phyloP scores from a whole-genome alignment of 2,888 invertebrate genomes.

The Diachrysia chrysitis region DNA sequence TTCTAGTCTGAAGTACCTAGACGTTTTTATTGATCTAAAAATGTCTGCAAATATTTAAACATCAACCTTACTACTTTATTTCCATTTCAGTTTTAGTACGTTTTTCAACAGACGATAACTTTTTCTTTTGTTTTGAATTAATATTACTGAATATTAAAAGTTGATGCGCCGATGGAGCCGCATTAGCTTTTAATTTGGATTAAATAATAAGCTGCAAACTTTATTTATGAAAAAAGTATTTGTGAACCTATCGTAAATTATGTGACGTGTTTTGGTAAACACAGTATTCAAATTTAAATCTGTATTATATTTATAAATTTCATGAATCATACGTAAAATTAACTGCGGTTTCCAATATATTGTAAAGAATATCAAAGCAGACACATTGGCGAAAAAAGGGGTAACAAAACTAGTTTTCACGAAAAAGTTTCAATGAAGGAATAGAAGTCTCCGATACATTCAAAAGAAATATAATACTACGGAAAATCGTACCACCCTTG shows the following conservation, averaged over 20 bases:
- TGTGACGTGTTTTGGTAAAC: no score
- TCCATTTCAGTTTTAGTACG: no score
- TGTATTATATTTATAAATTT: no score
- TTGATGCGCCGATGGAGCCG: background rate
- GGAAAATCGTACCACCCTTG: constrained; percentile 23
- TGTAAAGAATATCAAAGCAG: background rate
- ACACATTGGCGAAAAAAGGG: background rate
- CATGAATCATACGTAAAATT: background rate
- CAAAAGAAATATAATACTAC: constrained; percentile 16
- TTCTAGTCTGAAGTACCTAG: background rate
- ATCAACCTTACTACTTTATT: no score
- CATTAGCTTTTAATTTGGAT: background rate
- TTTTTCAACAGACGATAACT: background rate
- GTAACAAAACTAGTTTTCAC: background rate
- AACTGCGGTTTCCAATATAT: background rate
- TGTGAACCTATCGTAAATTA: no score
- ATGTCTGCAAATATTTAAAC: background rate
- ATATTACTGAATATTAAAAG: background rate
- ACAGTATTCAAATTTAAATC: no score
- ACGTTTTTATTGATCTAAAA: background rate
- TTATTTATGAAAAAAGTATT: no score
- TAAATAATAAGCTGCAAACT: background rate
- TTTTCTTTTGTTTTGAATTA: background rate
- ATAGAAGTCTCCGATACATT: background rate
- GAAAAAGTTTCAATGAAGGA: background rate